phyloP scores from a whole-genome alignment of 2,888 invertebrate species.

The Andrena minutula region DNA sequence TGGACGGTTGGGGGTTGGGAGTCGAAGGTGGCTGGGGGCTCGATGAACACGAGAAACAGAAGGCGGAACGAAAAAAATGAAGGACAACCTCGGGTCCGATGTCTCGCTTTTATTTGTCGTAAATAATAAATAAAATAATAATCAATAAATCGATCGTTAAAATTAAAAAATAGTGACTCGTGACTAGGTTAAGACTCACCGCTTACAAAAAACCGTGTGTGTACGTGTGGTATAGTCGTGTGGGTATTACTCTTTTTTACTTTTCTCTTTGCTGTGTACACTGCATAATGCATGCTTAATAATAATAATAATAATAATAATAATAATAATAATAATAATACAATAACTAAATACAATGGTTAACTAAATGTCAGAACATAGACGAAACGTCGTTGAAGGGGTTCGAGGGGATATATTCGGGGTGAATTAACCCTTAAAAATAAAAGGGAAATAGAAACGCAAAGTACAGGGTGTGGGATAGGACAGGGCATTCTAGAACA shows the following conservation, averaged over 20 bases:
- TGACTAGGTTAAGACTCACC: constrained; percentile 85
- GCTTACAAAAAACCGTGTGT: constrained; percentile 81
- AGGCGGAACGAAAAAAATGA: constrained; percentile 33
- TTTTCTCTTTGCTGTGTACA: constrained; percentile 44
- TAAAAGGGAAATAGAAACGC: constrained; percentile 12
- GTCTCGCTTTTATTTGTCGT: constrained; percentile 78
- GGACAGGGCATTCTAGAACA: constrained; percentile 8
- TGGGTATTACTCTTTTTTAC: constrained; percentile 7
- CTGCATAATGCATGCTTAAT: constrained; percentile 61
- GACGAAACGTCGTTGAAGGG: constrained; percentile 65
- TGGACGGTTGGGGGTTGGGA: no score
- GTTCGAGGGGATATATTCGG: not conserved
- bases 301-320: constrained; percentile 62
- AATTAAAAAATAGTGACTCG: constrained; percentile 84
- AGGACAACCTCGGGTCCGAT: constrained; percentile 68
- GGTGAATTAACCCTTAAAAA: constrained; percentile 20
- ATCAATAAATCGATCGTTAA: constrained; percentile 82
- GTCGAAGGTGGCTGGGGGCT: constrained; percentile 16
- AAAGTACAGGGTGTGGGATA: constrained; percentile 19
- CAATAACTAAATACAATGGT: constrained; percentile 71
- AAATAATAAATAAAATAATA: constrained; percentile 84
- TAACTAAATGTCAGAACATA: constrained; percentile 63
- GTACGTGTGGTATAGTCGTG: constrained; percentile 56
- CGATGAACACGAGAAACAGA: constrained; percentile 7
- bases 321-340: constrained; percentile 55